Conservation (phyloP, 2,113 vertebrate species). For the Silurus asotus region DNA sequence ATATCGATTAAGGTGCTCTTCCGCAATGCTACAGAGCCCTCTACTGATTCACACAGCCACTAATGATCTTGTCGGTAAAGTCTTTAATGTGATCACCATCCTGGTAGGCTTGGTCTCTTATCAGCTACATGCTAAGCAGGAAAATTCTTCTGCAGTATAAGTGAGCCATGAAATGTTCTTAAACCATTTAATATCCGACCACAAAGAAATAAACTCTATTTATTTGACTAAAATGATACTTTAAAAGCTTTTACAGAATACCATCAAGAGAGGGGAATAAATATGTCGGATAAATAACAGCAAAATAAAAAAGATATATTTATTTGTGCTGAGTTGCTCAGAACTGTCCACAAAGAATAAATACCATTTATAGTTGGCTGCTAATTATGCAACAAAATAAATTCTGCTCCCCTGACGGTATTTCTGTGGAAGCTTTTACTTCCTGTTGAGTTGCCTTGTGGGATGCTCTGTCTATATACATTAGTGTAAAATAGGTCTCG, state of each 20-base stretch:
- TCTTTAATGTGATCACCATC: constrained; percentile 34
- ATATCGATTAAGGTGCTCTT: constrained; percentile 37
- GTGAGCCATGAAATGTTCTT: background rate
- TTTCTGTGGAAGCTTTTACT: constrained; percentile 21
- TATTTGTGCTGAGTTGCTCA: background rate
- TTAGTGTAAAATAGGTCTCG: constrained; percentile 14
- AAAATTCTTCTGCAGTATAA: background rate
- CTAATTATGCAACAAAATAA: constrained; percentile 27
- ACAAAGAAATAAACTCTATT: background rate
- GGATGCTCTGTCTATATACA: constrained; percentile 13
- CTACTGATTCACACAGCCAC: constrained; percentile 26
- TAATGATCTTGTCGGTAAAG: constrained; percentile 33
- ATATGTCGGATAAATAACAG: constrained; percentile 14
- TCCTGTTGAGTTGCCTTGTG: background rate
- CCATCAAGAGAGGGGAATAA: background rate
- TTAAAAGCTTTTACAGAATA: constrained; percentile 2
- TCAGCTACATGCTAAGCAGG: constrained; percentile 18
- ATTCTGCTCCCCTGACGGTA: background rate
- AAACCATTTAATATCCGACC: background rate
- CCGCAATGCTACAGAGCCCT: constrained; percentile 17
- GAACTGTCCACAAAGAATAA: background rate
- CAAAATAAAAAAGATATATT: background rate
- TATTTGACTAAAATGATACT: background rate
- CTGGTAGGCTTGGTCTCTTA: constrained; percentile 8
- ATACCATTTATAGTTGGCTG: background rate